Evolutionary conservation across 2,888 invertebrate species (phyloP).

Genomic region (Eupithecia insigniata): DNA sequence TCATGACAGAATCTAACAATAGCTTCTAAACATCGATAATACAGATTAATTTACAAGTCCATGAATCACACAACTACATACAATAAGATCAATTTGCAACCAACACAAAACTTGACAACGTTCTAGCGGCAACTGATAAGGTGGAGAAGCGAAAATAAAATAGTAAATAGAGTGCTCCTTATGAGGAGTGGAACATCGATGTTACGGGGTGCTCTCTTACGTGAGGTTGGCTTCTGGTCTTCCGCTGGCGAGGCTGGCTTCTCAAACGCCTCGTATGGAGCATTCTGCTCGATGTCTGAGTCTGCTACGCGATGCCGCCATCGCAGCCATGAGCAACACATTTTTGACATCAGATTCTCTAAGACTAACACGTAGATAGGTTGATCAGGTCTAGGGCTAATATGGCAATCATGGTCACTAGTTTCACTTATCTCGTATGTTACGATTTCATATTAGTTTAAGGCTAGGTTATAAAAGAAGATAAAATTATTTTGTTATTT

Average conservation of each 20-base stretch:
- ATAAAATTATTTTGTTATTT: not conserved
- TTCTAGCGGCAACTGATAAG: slow-evolving; percentile 44
- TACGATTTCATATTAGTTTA: not conserved
- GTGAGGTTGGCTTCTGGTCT: slow-evolving; percentile 61
- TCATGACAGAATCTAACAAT: not conserved
- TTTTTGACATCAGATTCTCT: slow-evolving; percentile 56
- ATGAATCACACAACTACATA: slow-evolving; percentile 64
- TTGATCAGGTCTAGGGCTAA: not conserved
- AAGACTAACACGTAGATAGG: not conserved
- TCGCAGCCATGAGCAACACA: slow-evolving; percentile 80
- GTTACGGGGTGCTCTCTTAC: slow-evolving; percentile 67
- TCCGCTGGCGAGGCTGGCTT: slow-evolving; percentile 54
- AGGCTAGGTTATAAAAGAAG: not conserved
- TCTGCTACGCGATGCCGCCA: slow-evolving; percentile 75
- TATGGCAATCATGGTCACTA: slow-evolving; percentile 21
- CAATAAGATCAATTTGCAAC: slow-evolving; percentile 48
- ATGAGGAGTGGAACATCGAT: slow-evolving; percentile 6
- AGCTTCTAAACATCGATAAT: not conserved
- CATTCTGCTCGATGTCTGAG: slow-evolving; percentile 55
- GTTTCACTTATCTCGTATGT: slow-evolving; percentile 7
- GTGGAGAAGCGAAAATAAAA: slow-evolving; percentile 60
- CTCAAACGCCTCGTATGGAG: slow-evolving; percentile 67
- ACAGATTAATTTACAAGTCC: slow-evolving; percentile 42
- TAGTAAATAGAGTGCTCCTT: not conserved
- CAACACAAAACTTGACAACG: slow-evolving; percentile 45